phyloP scores from a whole-genome alignment of 2,113 vertebrate species.

The Donacobius atricapilla region DNA sequence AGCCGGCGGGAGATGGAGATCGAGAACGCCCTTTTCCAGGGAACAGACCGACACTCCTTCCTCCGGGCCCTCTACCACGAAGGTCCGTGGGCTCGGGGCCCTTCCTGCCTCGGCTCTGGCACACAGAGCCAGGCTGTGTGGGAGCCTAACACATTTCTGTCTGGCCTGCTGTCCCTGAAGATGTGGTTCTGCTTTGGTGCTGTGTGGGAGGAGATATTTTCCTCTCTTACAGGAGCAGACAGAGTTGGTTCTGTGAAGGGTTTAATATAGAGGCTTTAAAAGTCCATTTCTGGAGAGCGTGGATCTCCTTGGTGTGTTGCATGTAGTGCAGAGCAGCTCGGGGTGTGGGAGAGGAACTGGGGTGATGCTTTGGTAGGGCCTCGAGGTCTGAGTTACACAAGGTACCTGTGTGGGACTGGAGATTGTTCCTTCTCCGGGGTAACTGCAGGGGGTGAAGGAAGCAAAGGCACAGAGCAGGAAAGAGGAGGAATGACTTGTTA shows the following conservation, averaged over 20 bases:
- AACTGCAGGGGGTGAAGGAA: not conserved
- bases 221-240: not conserved
- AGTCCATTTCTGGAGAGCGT: not conserved
- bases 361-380: not conserved
- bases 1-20: conserved; percentile 95
- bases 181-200: not conserved
- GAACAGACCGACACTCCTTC: conserved; percentile 84
- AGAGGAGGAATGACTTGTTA: not conserved
- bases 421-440: not conserved
- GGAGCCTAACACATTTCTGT: not conserved
- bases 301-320: not conserved
- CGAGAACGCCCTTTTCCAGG: conserved; percentile 90
- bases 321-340: not conserved
- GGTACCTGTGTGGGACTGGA: not conserved
- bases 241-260: not conserved
- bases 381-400: not conserved
- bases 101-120: not conserved
- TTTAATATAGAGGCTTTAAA: not conserved
- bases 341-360: not conserved
- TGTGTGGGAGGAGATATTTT: conserved; percentile 2
- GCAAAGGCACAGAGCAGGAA: not conserved
- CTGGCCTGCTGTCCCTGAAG: not conserved
- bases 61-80: conserved; percentile 88
- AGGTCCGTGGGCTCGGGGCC: conserved; percentile 67
- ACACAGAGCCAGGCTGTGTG: not conserved